Percentiles rank a stretch among this genome's conserved stretches.
Evolutionary conservation across 2,888 invertebrate species (phyloP).

Genomic region (Sinelater perroti): DNA sequence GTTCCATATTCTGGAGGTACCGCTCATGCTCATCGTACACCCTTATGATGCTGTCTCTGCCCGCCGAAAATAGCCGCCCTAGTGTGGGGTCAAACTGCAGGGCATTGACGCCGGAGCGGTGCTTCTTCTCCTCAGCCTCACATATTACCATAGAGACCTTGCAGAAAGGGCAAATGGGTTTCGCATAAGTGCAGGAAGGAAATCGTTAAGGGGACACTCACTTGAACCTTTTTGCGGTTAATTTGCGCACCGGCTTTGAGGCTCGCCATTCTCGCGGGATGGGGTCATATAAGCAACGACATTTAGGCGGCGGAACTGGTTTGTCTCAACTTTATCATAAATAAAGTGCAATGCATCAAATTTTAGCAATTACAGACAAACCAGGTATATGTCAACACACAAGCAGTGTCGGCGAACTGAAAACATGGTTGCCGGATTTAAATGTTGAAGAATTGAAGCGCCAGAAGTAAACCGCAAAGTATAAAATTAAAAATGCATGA

Average conservation of each 20-base stretch:
- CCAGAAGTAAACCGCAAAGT: too few relatives aligned
- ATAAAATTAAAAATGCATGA: too few relatives aligned
- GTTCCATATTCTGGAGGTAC: constrained; percentile 97
- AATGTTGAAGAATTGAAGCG: too few relatives aligned
- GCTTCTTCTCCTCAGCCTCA: constrained; percentile 92
- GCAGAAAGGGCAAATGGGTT: constrained; percentile 24
- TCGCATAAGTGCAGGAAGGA: not conserved
- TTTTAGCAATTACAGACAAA: too few relatives aligned
- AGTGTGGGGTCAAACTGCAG: constrained; percentile 90
- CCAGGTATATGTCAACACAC: too few relatives aligned
- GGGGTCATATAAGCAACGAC: not conserved
- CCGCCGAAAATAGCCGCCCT: constrained; percentile 93
- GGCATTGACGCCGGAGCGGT: constrained; percentile 95
- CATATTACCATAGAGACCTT: constrained; percentile 98
- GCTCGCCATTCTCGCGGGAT: constrained; percentile 53
- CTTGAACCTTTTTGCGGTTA: constrained; percentile 60
- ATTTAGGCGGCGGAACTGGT: too few relatives aligned
- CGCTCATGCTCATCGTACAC: constrained; percentile 88
- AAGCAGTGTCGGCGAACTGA: too few relatives aligned
- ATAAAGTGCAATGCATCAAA: too few relatives aligned
- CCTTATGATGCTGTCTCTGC: constrained; percentile 95
- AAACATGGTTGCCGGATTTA: too few relatives aligned
- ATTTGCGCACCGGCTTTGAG: constrained; percentile 57
- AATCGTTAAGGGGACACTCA: constrained; percentile 37
- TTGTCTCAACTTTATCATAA: too few relatives aligned